Evolutionary conservation across 2,113 vertebrate species (phyloP).

Genomic region (Lampris incognitus): DNA sequence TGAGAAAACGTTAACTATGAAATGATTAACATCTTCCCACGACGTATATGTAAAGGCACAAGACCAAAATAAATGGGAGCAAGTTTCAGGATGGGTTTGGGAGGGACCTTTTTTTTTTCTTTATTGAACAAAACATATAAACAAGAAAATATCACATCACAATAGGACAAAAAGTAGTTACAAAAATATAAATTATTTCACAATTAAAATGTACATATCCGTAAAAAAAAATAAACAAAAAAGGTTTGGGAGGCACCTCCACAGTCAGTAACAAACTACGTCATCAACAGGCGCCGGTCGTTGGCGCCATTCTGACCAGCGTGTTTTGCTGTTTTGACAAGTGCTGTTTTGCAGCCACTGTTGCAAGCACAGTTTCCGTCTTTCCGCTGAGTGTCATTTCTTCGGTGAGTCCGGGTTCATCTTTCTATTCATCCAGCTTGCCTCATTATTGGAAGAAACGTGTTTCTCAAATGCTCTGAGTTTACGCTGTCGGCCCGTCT

Average conservation of each 20-base stretch:
- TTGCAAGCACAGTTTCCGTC: conserved; percentile 16
- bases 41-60: too few species aligned
- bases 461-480: background rate
- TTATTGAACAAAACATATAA: too few species aligned
- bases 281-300: conserved; percentile 70
- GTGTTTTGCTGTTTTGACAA: conserved; percentile 65
- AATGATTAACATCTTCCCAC: too few species aligned
- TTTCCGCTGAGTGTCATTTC: conserved; percentile 16
- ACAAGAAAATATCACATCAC: too few species aligned
- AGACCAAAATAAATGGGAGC: too few species aligned
- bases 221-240: too few species aligned
- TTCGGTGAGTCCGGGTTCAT: conserved; percentile 63
- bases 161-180: too few species aligned
- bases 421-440: background rate
- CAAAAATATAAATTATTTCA: too few species aligned
- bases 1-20: too few species aligned
- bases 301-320: conserved; percentile 76
- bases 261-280: conserved; percentile 19
- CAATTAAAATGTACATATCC: background rate
- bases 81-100: too few species aligned
- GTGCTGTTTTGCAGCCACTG: conserved; percentile 30
- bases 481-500: conserved; percentile 15
- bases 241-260: too few species aligned
- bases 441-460: background rate
- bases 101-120: too few species aligned